Evolutionary conservation across 2,888 invertebrate species (phyloP).

Genomic region (Drosophila lacicola): DNA sequence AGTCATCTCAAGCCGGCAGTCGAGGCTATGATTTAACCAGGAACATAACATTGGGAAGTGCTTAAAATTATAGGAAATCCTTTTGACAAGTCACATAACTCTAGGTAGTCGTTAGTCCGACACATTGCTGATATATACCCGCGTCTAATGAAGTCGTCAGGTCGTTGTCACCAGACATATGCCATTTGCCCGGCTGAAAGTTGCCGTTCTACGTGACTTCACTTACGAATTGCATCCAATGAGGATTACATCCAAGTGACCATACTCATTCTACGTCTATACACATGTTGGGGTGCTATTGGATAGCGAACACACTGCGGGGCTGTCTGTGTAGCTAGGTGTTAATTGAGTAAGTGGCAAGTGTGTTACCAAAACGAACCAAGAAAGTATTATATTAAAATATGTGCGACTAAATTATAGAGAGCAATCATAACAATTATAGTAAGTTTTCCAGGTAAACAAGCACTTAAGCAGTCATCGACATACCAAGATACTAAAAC

Average conservation of each 20-base stretch:
- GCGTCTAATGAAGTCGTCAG: constrained; percentile 79
- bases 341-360: neutral
- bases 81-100: constrained; percentile 74
- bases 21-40: constrained; percentile 55
- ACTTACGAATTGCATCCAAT: constrained; percentile 76
- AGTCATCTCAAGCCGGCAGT: constrained; percentile 19
- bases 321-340: neutral
- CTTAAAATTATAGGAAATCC: constrained; percentile 74
- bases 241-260: constrained; percentile 27
- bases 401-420: constrained; percentile 12
- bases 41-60: constrained; percentile 53
- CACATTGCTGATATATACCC: constrained; percentile 68
- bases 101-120: constrained; percentile 56
- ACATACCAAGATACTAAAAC: neutral
- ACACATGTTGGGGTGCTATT: neutral
- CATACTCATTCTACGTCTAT: constrained; percentile 16
- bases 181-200: constrained; percentile 70
- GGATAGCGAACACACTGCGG: neutral
- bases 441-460: neutral
- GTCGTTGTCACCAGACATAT: constrained; percentile 75
- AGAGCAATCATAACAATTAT: neutral
- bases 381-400: neutral
- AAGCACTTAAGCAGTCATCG: neutral
- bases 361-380: constrained; percentile 7
- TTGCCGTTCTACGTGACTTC: constrained; percentile 82